Evolutionary conservation across 1,140 invertebrate species (phyloP), one percentile per base, ranked within the genome.

Genomic region (Drosophila nigrodunni): DNA sequence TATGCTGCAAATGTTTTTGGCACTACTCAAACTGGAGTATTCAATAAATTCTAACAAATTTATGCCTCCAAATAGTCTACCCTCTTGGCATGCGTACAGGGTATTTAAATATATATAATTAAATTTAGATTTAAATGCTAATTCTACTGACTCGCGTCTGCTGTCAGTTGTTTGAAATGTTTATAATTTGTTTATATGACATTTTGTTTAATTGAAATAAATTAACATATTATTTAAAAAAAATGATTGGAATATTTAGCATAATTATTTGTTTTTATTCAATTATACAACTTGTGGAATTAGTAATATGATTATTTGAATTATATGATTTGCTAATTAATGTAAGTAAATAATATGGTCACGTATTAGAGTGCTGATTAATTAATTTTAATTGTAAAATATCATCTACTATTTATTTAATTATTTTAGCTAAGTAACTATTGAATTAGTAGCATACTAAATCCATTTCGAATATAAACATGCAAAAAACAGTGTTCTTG

Each of bases 401-500:
- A 30, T 30, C 25, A 2, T 30, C 3, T 30, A 30, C 25, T 5
- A 30, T 30, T 30, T 30, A 30, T 5, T 30, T 30, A 30, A 6
- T 30, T 30, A 30, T 30, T 30, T 30, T 39, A 9, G 5, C 7
- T 2, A 9, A 39, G 37, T 43, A 10, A 43, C 9, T 43, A 13
- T 13, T 43, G 41, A 43, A 43, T 13, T n/a, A n/a, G 10, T 8
- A 39, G 37, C 10, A 9, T 43, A n/a, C n/a, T 43, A 10, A 43
- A n/a, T 13, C n/a, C 41, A n/a, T 5, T 9, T 43, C n/a, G 41
- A 43, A 13, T 13, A 5, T 43, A 21, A 39, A 43, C 10, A 46
- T 30, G 11, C 49, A 49, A 9, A 57, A 34, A 58, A 30, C 57
- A 44, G 41, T 65, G 50, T 57, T 65, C 55, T 65, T 41, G 41